A percentile compares a stretch with the other conserved stretches of the same genome.
phyloP scores from a whole-genome alignment of 2,888 invertebrate species.

The Drosophila koepferae region DNA sequence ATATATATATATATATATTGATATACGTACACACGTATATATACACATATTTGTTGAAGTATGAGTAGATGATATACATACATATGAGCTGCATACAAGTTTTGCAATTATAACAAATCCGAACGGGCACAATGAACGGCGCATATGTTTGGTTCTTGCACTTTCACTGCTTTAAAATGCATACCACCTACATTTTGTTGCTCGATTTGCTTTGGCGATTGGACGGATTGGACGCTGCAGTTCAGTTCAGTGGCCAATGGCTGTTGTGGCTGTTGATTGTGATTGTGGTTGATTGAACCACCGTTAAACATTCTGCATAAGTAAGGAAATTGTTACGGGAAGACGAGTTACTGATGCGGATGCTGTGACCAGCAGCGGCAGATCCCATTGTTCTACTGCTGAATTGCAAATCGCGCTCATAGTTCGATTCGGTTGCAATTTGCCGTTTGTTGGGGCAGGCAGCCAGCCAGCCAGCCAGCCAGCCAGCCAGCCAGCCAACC shows the following conservation, averaged over 20 bases:
- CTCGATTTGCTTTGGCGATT: constrained; percentile 47
- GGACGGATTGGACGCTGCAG: neutral
- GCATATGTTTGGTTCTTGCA: constrained; percentile 64
- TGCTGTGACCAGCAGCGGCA: constrained; percentile 42
- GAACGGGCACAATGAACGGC: constrained; percentile 61
- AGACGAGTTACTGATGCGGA: constrained; percentile 51
- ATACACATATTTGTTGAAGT: constrained; percentile 1
- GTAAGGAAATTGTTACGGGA: constrained; percentile 76
- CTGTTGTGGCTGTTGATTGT: constrained; percentile 13
- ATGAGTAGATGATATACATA: neutral
- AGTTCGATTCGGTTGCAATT: constrained; percentile 70
- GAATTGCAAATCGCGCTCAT: constrained; percentile 74
- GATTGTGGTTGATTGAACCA: constrained; percentile 48
- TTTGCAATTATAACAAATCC: constrained; percentile 50
- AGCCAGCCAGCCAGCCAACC: constrained; percentile 3
- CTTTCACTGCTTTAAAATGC: constrained; percentile 78
- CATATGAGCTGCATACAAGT: constrained; percentile 27
- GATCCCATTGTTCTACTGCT: constrained; percentile 76
- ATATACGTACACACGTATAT: too few relatives aligned
- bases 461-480: constrained; percentile 24
- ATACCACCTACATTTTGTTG: constrained; percentile 78
- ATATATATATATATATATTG: constrained; percentile 2
- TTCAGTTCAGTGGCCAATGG: constrained; percentile 68
- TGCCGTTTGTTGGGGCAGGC: constrained; percentile 79
- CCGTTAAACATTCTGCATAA: constrained; percentile 76